Percentiles rank a stretch among this genome's conserved stretches.
Evolutionary conservation across 2,888 invertebrate genomes (phyloP).

Genomic region (Charanyca ferruginea): DNA sequence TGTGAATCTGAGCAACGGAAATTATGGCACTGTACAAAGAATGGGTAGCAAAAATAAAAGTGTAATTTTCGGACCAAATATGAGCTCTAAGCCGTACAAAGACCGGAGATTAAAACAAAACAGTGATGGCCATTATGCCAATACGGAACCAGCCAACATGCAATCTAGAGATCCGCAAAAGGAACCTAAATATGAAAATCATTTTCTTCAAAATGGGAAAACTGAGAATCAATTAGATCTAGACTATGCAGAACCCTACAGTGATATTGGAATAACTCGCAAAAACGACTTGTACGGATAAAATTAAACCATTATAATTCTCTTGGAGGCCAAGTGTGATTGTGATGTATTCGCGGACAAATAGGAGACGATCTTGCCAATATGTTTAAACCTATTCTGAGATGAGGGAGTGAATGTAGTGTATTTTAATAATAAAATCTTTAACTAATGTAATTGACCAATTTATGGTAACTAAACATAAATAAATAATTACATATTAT

Average conservation of each 20-base stretch:
- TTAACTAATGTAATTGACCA: too few relatives aligned
- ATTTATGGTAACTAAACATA: too few relatives aligned
- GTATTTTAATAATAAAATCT: too few relatives aligned
- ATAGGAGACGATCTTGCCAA: too few relatives aligned
- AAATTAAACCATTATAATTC: too few relatives aligned
- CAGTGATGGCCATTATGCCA: conserved; percentile 1
- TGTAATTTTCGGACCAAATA: conserved; percentile 14
- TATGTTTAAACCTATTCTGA: too few relatives aligned
- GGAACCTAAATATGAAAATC: conserved; percentile 5
- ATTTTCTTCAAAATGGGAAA: neutral
- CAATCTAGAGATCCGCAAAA: neutral
- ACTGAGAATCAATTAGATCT: neutral
- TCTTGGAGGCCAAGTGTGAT: too few relatives aligned
- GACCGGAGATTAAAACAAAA: neutral
- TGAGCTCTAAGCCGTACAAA: neutral
- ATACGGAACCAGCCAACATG: neutral
- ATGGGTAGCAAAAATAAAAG: conserved; percentile 16
- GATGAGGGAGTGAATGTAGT: too few relatives aligned
- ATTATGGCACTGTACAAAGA: neutral
- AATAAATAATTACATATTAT: too few relatives aligned
- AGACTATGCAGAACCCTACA: conserved; percentile 25
- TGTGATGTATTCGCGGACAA: too few relatives aligned
- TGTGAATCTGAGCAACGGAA: neutral
- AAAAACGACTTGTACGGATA: conserved; percentile 15
- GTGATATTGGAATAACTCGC: neutral